phyloP scores from a whole-genome alignment of 1,140 invertebrate species.

The Linepithema humile region DNA sequence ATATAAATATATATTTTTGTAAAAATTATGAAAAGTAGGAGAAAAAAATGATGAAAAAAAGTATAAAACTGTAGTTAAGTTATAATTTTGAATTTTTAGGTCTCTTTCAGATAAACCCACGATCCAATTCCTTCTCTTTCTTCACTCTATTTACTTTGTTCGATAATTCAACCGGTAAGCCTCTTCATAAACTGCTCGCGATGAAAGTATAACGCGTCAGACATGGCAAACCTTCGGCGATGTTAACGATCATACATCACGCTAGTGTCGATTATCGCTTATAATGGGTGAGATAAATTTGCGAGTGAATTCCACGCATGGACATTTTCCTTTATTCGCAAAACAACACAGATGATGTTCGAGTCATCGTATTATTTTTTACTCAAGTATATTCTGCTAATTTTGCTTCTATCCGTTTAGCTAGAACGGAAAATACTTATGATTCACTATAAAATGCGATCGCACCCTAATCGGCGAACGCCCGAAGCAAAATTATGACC shows the following conservation, averaged over 20 bases:
- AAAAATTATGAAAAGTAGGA: no score
- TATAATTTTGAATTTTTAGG: no score
- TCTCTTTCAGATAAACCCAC: no score
- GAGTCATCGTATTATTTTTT: slow-evolving; percentile 25
- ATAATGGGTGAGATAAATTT: slow-evolving; percentile 55
- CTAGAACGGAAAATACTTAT: neutral
- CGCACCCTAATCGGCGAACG: neutral
- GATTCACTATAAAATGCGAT: slow-evolving; percentile 17
- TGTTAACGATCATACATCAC: slow-evolving; percentile 27
- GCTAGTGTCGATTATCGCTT: slow-evolving; percentile 12
- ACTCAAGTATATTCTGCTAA: neutral
- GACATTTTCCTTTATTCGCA: slow-evolving; percentile 29
- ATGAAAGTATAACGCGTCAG: slow-evolving; percentile 8
- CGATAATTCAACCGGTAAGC: neutral
- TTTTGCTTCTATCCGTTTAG: neutral
- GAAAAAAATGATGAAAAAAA: no score
- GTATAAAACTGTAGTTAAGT: no score
- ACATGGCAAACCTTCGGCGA: slow-evolving; percentile 18
- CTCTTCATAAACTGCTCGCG: neutral
- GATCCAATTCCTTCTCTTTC: no score
- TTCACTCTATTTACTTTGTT: neutral
- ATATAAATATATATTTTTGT: no score
- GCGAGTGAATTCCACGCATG: neutral
- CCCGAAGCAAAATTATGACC: neutral
- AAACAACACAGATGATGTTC: slow-evolving; percentile 17